Evolutionary conservation across 2,888 invertebrate genomes (phyloP).

Genomic region (Spisula solida): DNA sequence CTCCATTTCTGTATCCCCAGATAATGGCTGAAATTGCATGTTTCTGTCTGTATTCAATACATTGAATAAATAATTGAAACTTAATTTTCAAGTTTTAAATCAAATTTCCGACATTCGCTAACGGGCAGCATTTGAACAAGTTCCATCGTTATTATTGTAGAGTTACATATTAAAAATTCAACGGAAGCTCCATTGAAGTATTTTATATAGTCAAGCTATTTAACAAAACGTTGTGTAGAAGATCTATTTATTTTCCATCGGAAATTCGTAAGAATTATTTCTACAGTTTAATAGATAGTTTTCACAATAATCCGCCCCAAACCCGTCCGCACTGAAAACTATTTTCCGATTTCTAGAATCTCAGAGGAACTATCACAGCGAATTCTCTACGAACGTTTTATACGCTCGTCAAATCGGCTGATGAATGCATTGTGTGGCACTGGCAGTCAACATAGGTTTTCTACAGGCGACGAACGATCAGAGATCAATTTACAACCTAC

Average conservation of each 20-base stretch:
- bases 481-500: constrained; percentile 1
- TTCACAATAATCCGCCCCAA: background rate
- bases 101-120: background rate
- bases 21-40: background rate
- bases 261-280: too few relatives aligned
- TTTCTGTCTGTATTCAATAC: background rate
- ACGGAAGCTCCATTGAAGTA: too few relatives aligned
- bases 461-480: background rate
- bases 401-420: background rate
- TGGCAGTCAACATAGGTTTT: constrained; percentile 1
- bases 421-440: background rate
- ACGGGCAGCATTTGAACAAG: background rate
- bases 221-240: too few relatives aligned
- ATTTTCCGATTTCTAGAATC: background rate
- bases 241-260: too few relatives aligned
- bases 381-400: background rate
- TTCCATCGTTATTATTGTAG: too few relatives aligned
- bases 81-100: background rate
- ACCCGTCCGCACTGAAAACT: background rate
- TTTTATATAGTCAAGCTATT: too few relatives aligned
- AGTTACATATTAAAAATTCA: too few relatives aligned
- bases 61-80: background rate
- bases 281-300: too few relatives aligned
- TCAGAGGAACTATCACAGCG: background rate
- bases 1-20: constrained; percentile 9